Conservation (phyloP, 1,140 invertebrate species). For the Drosophila murphyi region DNA sequence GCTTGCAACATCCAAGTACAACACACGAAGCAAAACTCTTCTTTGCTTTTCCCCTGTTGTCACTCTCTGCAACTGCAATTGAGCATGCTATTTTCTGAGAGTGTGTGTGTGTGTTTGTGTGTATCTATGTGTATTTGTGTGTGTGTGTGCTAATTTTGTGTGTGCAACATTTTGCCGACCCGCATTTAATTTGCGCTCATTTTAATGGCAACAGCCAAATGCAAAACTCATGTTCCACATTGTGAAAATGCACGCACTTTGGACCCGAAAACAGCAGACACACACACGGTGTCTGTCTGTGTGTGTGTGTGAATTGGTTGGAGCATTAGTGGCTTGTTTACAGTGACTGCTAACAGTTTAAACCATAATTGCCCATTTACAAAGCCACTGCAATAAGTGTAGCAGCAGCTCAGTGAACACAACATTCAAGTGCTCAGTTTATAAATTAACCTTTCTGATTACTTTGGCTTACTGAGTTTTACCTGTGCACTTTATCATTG, state of each 20-base stretch:
- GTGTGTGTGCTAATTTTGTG: conserved; percentile 61
- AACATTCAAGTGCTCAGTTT: conserved; percentile 16
- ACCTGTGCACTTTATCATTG: conserved; percentile 5
- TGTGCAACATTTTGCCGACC: conserved; percentile 70
- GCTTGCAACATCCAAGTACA: conserved; percentile 68
- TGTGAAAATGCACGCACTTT: conserved; percentile 68
- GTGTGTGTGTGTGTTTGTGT: conserved; percentile 48
- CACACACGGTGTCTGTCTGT: neutral
- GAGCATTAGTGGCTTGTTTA: conserved; percentile 63
- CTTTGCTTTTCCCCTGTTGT: conserved; percentile 7
- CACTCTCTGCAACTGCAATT: conserved; percentile 1
- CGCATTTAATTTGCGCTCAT: conserved; percentile 79
- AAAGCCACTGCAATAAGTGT: conserved; percentile 2
- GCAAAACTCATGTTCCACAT: conserved; percentile 73
- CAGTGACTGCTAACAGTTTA: conserved; percentile 44
- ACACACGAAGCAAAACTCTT: conserved; percentile 51
- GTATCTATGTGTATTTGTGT: conserved; percentile 45
- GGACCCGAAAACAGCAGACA: conserved; percentile 31
- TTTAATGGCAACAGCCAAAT: conserved; percentile 70
- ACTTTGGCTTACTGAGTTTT: neutral
- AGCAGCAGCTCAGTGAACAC: conserved; percentile 1
- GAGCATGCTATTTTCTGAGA: conserved; percentile 10
- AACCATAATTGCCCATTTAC: conserved; percentile 22
- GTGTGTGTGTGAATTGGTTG: conserved; percentile 10
- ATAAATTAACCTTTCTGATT: conserved; percentile 19